Evolutionary conservation across 2,797 vertebrate species (phyloP), one percentile per base, ranked within the genome.

Genomic region (Lacerta bilineata): DNA sequence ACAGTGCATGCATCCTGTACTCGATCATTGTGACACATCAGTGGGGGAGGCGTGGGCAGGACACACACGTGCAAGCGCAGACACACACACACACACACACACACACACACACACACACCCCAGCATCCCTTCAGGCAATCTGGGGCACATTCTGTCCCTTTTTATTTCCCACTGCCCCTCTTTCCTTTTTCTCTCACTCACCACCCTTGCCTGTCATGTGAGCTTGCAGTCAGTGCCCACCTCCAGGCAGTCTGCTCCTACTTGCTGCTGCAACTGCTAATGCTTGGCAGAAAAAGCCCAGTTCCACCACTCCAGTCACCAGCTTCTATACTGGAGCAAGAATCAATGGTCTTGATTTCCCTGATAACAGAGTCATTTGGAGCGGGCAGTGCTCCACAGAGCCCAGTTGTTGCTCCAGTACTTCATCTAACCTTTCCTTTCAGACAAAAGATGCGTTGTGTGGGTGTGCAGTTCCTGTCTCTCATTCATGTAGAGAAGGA

Each of bases 11-110:
- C 95, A 95, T 96, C 95, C 93, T 75, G 94, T 95, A 95, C 96
- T 98, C 97, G 94, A 97, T 98, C 97, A 97, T 91, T 27, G 80
- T 97, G 98, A 97, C 97, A 97, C 83, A 71, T 94, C 55, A 91
- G 91, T 96, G 97, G 96, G 93, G 91, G 95, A 91, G 91, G 84
- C 15, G 83, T 68, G 71, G 5, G 41, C 1, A 0, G 69, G 2
- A 0, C 1, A 11, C 1, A 2, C 82, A 64, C 39, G 25, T 39
- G 59, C 13, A 27, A n/a, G 78, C 0, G 0, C 0, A 1, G 1
- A 0, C 84, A 36, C 59, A n/a, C n/a, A n/a, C n/a, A n/a, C n/a
- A n/a, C n/a, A 33, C 33, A 33, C 33, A 8, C 74, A 25, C 55
- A 11, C 79, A 75, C 27, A 27, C 25, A 0, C 0, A 2, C 3